Evolutionary conservation across 2,888 invertebrate genomes (phyloP), one percentile per base, ranked within the genome.

Genomic region (Acleris sparsana): DNA sequence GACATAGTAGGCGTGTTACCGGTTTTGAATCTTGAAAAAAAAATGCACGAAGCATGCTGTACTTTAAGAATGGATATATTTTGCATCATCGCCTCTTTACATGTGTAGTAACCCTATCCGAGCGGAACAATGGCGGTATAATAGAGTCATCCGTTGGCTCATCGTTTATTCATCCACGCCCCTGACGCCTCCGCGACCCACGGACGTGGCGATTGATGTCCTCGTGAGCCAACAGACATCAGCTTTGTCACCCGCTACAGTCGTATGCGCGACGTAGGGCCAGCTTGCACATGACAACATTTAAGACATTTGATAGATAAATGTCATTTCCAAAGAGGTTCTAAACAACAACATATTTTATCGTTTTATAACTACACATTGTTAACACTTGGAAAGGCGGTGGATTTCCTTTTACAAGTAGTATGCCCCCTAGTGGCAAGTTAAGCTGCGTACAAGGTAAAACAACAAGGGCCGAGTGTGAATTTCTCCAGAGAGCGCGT

Each of bases 111-210:
- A 63, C 59, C 63, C 62, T 56, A 63, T 52, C 61, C 59, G 80
- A 74, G 76, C 76, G 82, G 87, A 91, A 91, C 91, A 91, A 92
- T 91, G 84, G 89, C 75, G 80, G 82, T 83, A 84, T 92, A 92
- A 92, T 92, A 92, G 88, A 92, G 92, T 84, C 90, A 90, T 92
- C 92, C 88, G 87, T 83, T 83, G 86, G 85, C 86, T 90, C 91
- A 91, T 92, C 92, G 89, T 89, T 85, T 90, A 92, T 92, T 91
- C 91, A 89, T 91, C 87, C 88, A 91, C 92, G 91, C 92, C 92
- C 87, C 82, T 79, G 84, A 89, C 89, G 87, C 91, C 92, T 87
- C 84, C 86, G 83, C 85, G 76, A 72, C 80, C 80, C 76, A 76
- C 79, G 76, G 80, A 82, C 73, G 82, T 78, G 81, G 83, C 86